Evolutionary conservation across 2,113 vertebrate species (phyloP).

Genomic region (Elgaria multicarinata): DNA sequence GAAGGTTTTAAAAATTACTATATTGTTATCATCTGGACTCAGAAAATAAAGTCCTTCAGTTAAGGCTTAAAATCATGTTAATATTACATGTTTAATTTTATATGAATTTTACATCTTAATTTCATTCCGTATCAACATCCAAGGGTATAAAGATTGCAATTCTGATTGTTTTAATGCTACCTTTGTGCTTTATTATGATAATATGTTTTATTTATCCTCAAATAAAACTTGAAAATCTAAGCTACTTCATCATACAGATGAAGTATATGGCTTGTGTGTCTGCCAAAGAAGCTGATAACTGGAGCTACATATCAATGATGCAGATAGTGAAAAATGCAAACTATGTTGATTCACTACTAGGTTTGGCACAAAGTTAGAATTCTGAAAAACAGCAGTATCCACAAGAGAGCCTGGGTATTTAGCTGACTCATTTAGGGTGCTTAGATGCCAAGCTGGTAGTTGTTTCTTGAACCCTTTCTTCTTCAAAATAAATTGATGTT

Average conservation of each 20-base stretch:
- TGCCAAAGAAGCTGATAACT: background rate
- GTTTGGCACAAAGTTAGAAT: background rate
- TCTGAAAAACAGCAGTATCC: background rate
- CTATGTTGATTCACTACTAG: background rate
- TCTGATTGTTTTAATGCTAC: background rate
- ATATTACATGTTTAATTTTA: background rate
- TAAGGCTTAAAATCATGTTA: background rate
- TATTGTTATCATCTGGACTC: background rate
- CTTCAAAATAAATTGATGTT: conserved; percentile 15
- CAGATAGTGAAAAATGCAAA: background rate
- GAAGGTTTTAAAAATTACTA: conserved; percentile 36
- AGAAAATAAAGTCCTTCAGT: background rate
- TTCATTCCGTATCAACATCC: background rate
- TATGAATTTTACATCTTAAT: background rate
- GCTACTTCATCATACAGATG: background rate
- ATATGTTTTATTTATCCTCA: background rate
- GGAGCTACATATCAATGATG: background rate
- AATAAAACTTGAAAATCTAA: background rate
- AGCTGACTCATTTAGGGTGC: background rate
- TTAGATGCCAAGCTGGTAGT: background rate
- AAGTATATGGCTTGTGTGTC: background rate
- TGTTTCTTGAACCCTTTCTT: background rate
- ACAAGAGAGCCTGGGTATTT: background rate
- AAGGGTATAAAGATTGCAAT: background rate
- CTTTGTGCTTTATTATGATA: background rate